These are phyloP conservation scores for Chrosomus eos DNA, from an alignment of 2,797 vertebrate species.

Conservation along the genomic window DNA sequence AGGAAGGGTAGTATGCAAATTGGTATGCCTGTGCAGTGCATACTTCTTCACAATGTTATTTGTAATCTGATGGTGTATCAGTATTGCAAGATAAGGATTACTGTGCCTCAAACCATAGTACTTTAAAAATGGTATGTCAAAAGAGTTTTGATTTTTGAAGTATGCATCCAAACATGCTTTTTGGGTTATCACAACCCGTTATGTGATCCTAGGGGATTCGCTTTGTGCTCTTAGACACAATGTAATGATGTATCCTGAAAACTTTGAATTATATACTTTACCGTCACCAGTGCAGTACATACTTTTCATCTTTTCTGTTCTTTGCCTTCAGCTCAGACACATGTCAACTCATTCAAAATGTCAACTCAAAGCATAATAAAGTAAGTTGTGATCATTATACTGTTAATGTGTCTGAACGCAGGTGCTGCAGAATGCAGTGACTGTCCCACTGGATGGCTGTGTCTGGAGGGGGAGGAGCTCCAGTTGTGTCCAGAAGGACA, in stretches of 20 bases:
- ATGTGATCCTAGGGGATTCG: background rate
- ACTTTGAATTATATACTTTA: background rate
- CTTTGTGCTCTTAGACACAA: background rate
- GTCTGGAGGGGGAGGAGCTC: conserved; percentile 77
- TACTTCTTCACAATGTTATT: background rate
- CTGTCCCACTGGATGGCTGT: conserved; percentile 85
- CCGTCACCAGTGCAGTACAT: background rate
- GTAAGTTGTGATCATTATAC: conserved; percentile 7
- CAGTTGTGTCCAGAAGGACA: conserved; percentile 80
- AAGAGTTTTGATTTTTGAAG: background rate
- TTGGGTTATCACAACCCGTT: background rate
- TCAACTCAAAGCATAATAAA: conserved; percentile 21
- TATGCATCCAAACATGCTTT: background rate
- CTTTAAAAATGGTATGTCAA: background rate
- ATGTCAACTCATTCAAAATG: conserved; percentile 4
- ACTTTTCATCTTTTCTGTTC: conserved; percentile 8
- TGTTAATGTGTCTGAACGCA: conserved; percentile 54
- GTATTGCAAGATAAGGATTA: background rate
- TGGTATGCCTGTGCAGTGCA: background rate
- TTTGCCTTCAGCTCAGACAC: conserved; percentile 15
- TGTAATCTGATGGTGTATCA: background rate
- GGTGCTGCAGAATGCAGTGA: conserved; percentile 77
- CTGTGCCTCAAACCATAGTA: background rate
- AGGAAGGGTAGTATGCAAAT: background rate
- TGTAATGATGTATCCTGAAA: background rate